Evolutionary conservation across 2,797 vertebrate species (phyloP), one percentile per base, ranked within the genome.

Genomic region (Cossypha niveicapilla): DNA sequence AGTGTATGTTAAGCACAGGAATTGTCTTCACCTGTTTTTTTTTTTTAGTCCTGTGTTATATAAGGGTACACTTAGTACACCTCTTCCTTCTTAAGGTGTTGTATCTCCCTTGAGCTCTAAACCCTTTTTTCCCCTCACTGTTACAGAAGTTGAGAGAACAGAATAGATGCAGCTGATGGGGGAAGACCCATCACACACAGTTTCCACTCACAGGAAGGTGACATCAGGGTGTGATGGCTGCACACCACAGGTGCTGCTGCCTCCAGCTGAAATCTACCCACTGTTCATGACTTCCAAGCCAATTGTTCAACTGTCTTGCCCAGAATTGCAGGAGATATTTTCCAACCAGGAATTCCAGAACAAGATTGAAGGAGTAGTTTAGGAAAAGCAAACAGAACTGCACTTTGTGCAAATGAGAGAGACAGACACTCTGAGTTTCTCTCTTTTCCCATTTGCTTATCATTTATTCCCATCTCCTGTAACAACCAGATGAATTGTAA

Each of bases 1-100:
- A 30, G 23, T 37, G 10, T 56, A 50, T 76, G 22, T 67, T 48
- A 73, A 57, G 7, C 39, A 53, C 21, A 53, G 27, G 35, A 71
- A 19, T 32, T 77, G 14, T 21, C 13, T 81, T 75, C 13, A 53
- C 21, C 16, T 45, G 4, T 4, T 0, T 17, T 0, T 23, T n/a
- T n/a, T 30, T 60, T 68, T 57, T 5, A 9, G 7, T 78, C 67
- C 50, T 81, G 5, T 42, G 5, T 73, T 81, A 8, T 8, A 10
- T 80, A 47, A 42, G 9, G 4, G 8, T 72, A 48, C 18, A 7
- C 28, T 83, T 13, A n/a, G 5, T 51, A 5, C 30, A 30, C 18
- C 10, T 57, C 21, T 80, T 41, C 25, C 18, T 67, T 57, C 65
- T 39, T 32, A n/a, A 35, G 54, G 16, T 41, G 27, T 11, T 67